A percentile compares a stretch with the other conserved stretches of the same genome.
Conservation (phyloP, 2,888 invertebrate genomes). For the Lysandra coridon region DNA sequence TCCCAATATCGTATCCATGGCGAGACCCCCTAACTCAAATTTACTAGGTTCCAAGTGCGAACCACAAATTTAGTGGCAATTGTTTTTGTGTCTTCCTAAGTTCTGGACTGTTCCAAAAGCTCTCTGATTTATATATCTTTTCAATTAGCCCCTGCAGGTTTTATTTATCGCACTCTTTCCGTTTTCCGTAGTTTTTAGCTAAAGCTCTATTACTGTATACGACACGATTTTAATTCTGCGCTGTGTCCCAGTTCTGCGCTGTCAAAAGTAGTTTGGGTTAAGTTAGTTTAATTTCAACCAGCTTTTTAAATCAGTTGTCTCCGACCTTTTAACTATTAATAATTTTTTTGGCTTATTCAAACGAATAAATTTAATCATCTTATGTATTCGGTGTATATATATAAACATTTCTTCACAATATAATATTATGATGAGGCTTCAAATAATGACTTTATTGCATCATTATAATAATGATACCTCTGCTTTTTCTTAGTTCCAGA, state of each 20-base stretch:
- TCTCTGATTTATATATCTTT: constrained; percentile 24
- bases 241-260: not conserved
- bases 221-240: not conserved
- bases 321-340: too few species aligned
- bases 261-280: too few species aligned
- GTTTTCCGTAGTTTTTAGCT: constrained; percentile 13
- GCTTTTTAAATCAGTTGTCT: too few species aligned
- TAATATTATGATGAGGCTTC: too few species aligned
- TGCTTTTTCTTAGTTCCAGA: too few species aligned
- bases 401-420: too few species aligned
- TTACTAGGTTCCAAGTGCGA: constrained; percentile 13
- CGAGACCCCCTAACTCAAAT: not conserved
- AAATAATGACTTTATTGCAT: too few species aligned
- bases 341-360: too few species aligned
- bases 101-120: constrained; percentile 21
- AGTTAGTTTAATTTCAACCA: too few species aligned
- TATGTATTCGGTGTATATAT: too few species aligned
- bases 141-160: constrained; percentile 28
- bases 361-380: too few species aligned
- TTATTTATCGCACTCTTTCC: constrained; percentile 26
- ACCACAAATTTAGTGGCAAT: constrained; percentile 13
- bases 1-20: not conserved
- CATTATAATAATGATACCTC: too few species aligned
- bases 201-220: not conserved
- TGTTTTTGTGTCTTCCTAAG: constrained; percentile 21